phyloP scores from a whole-genome alignment of 2,113 vertebrate species.

The Oncorhynchus kisutch region DNA sequence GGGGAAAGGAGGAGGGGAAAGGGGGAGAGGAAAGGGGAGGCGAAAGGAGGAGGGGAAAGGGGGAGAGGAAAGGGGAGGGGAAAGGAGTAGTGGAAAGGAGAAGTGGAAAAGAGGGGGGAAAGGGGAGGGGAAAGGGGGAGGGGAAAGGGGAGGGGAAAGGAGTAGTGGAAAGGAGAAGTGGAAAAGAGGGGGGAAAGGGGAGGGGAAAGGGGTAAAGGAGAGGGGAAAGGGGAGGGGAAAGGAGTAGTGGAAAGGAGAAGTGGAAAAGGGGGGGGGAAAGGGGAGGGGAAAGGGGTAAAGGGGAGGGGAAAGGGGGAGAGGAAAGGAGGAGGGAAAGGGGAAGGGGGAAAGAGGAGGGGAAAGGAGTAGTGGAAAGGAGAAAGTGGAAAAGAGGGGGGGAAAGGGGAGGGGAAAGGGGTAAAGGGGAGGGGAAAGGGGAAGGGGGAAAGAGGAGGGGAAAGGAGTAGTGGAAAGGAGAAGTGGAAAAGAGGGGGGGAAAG shows the following conservation, averaged over 20 bases:
- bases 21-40: constrained; percentile 43
- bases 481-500: too few relatives aligned
- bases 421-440: too few relatives aligned
- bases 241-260: too few relatives aligned
- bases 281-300: background rate
- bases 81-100: too few relatives aligned
- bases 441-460: rapidly evolving
- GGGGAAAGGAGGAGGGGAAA: constrained; percentile 42
- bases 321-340: too few relatives aligned
- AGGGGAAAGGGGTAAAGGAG: constrained; percentile 52
- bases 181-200: background rate
- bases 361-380: constrained; percentile 49
- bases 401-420: background rate
- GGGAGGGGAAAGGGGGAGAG: constrained; percentile 65
- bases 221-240: constrained; percentile 35
- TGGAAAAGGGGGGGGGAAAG: rapidly evolving
- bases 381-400: too few relatives aligned
- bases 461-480: background rate
- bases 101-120: constrained; percentile 39
- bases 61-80: constrained; percentile 64
- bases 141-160: constrained; percentile 18
- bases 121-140: constrained; percentile 38
- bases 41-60: constrained; percentile 14
- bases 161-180: too few relatives aligned
- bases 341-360: too few relatives aligned